A percentile compares a stretch with the other conserved stretches of the same genome.
Conservation (phyloP, 2,113 vertebrate species). For the Parus major region DNA sequence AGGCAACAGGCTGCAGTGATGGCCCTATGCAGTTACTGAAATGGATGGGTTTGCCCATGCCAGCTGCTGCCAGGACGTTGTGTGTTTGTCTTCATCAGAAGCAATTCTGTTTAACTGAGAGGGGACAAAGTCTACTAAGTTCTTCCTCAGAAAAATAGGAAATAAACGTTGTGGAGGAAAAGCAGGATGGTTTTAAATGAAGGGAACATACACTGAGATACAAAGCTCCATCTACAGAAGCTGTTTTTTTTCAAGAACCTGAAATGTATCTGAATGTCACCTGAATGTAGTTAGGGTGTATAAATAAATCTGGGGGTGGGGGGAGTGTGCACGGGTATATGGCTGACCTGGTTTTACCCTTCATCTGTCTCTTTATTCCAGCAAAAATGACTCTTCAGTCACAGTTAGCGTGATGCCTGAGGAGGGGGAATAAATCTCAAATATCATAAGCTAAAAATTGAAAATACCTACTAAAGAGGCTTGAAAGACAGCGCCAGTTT, state of each 20-base stretch:
- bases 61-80: background rate
- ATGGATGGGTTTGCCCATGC: background rate
- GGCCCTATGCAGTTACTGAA: background rate
- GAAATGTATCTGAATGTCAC: background rate
- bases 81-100: background rate
- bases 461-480: background rate
- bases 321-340: background rate
- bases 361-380: conserved; percentile 26
- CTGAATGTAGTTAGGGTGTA: background rate
- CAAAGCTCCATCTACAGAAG: background rate
- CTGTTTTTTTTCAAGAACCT: background rate
- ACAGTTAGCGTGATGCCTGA: background rate
- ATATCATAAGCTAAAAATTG: background rate
- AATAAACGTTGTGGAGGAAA: background rate
- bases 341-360: conserved; percentile 49
- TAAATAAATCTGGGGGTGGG: background rate
- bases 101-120: background rate
- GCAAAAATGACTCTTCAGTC: background rate
- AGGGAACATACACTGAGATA: background rate
- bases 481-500: background rate
- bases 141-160: background rate
- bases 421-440: conserved; percentile 22
- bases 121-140: background rate
- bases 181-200: background rate
- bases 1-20: background rate